Base-by-base conservation (phyloP, 2,888 invertebrate genomes). In the Rhimphoctona megacephalus region DNA sequence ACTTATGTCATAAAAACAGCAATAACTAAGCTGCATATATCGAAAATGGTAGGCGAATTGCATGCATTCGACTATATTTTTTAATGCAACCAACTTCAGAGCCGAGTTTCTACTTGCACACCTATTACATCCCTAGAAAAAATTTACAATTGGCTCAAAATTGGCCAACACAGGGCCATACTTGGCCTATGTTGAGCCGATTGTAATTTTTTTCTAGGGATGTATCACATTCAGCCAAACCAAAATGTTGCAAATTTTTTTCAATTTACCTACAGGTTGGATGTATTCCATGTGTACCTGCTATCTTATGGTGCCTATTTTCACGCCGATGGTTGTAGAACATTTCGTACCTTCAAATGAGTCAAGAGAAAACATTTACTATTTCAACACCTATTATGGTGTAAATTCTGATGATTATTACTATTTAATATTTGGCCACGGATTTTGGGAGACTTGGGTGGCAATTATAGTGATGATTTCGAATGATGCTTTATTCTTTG, bases 321-420 rank as follows among this genome's bases (percentile, higher is more conserved):
- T 77, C 17, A 61, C 73, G 7, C 89, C 90, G 36, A 70, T 85
- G 30, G 22, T 87, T 1, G 33, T 88, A 80, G 88, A 90, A 43
- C n/a, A 77, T 5, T 7, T 89, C 0, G 22, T 46, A n/a, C 87
- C 90, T 0, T 14, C 85, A 6, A 90, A 90, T 39, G 85, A 81
- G 72, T 81, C 90, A 43, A 83, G 87, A 36, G 61, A 78, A 19
- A 86, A 69, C 14, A 43, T 67, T 70, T 85, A 79, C 49, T 66
- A 89, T 17, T 78, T 76, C 61, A 77, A 88, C 52, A 83, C 86
- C 4, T 86, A 90, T 52, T 88, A 89, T 43, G 86, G 84, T n/a
- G 72, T 90, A 9, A 88, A 90, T 64, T 76, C 83, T 8, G 77
- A 89, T n/a, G 85, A 89, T 49, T 89, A 89, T 87, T 89, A 87